A percentile compares a stretch with the other conserved stretches of the same genome.
phyloP scores from a whole-genome alignment of 1,140 invertebrate species.

The Battus philenor region DNA sequence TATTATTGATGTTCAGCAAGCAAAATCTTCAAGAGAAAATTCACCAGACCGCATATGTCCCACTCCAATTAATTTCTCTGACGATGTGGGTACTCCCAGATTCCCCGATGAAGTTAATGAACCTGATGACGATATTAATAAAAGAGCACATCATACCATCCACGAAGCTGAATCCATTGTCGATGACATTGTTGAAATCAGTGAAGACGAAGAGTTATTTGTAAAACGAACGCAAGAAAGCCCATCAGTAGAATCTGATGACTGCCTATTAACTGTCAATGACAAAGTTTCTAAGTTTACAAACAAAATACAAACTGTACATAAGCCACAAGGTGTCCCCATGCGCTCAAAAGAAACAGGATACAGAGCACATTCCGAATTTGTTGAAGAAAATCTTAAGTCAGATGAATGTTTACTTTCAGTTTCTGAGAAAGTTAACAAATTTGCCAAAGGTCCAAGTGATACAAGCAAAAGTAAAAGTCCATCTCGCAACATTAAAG shows the following conservation, averaged over 20 bases:
- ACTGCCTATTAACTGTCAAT: slow-evolving; percentile 68
- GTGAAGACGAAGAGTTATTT: slow-evolving; percentile 69
- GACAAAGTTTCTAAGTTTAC: slow-evolving; percentile 76
- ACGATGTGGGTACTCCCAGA: slow-evolving; percentile 78
- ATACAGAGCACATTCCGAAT: slow-evolving; percentile 46
- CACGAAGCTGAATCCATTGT: slow-evolving; percentile 68
- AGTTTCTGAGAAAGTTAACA: slow-evolving; percentile 79
- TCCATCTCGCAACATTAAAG: slow-evolving; percentile 49
- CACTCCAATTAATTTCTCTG: slow-evolving; percentile 76
- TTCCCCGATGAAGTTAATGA: slow-evolving; percentile 83
- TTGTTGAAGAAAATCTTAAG: slow-evolving; percentile 48
- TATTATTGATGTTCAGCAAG: slow-evolving; percentile 80
- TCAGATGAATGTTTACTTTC: slow-evolving; percentile 77
- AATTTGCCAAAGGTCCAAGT: slow-evolving; percentile 71
- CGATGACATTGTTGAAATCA: slow-evolving; percentile 76
- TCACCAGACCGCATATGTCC: slow-evolving; percentile 81
- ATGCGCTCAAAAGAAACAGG: slow-evolving; percentile 49
- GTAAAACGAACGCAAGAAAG: slow-evolving; percentile 45
- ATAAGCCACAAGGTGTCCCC: slow-evolving; percentile 48
- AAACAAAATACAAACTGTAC: slow-evolving; percentile 43
- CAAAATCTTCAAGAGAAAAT: slow-evolving; percentile 83
- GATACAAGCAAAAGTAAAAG: slow-evolving; percentile 44
- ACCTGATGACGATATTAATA: slow-evolving; percentile 79
- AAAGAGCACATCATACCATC: slow-evolving; percentile 57
- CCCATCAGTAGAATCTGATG: slow-evolving; percentile 45